Base-by-base conservation (phyloP, 2,113 vertebrate genomes). In the Barnardius zonarius region DNA sequence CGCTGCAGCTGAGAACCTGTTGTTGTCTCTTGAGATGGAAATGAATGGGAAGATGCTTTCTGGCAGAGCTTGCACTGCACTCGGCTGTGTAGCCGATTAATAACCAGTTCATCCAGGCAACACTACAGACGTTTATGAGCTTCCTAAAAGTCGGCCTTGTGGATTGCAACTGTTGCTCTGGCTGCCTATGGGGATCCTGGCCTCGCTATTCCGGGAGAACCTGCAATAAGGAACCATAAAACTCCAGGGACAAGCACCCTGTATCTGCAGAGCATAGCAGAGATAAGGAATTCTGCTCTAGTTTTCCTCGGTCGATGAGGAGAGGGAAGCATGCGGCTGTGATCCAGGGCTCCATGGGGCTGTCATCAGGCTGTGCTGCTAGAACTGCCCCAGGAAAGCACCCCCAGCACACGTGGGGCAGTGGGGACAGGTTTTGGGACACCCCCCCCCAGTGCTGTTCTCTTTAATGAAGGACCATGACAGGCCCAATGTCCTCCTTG, bases 1-100 rank as follows among this genome's bases (percentile, higher is more conserved):
- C 46, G 37, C 54, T 19, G 61, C 69, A 41, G 90, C 43, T 43
- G 20, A 48, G 64, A 72, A 62, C 61, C 37, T 16, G 20, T 49
- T 49, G 30, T n/a, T 88, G 54, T 59, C 64, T 68, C 69, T 55
- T 1, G 24, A 49, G 30, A 48, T 79, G 76, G 61, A 75, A 64
- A 41, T 37, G 80, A 73, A 78, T 39, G 66, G 69, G 44, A 25
- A 76, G 83, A 76, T 43, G 74, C 30, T 67, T 14, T 57, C 70
- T 88, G 95, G 77, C 83, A 88, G 90, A 84, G 80, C 80, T 79
- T 48, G 22, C 24, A 2, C 77, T 31, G 73, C 88, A 25, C 66
- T 80, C 55, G 61, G 6, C 83, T 61, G 72, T n/a, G 76, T 19
- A 62, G 88, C 86, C 92, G 43, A 75, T 97, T 90, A 91, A 75